phyloP scores from a whole-genome alignment of 1,140 invertebrate species.

The Probaryconus sp. region DNA sequence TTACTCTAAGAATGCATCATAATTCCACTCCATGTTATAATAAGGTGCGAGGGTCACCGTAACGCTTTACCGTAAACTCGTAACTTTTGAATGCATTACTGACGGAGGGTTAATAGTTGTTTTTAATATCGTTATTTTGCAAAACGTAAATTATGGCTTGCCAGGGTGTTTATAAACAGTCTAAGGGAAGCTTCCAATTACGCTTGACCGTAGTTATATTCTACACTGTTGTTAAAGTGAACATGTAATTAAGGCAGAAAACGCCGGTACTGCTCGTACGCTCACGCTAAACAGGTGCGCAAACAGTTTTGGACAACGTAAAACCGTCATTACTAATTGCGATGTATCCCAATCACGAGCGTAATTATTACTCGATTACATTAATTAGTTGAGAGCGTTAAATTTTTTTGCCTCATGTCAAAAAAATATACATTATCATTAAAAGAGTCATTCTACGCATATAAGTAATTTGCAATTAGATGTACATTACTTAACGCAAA shows the following conservation, averaged over 20 bases:
- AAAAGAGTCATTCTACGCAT: background rate
- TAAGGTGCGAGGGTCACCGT: too few relatives aligned
- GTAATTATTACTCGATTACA: slow-evolving; percentile 8
- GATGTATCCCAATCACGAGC: slow-evolving; percentile 15
- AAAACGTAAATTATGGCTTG: slow-evolving; percentile 28
- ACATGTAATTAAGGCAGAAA: slow-evolving; percentile 45
- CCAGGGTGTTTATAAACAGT: slow-evolving; percentile 28
- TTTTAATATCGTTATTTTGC: slow-evolving; percentile 11
- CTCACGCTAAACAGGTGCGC: slow-evolving; percentile 26
- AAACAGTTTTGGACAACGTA: slow-evolving; percentile 23
- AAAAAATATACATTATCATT: background rate
- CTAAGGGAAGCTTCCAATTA: slow-evolving; percentile 46
- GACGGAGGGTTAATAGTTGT: background rate
- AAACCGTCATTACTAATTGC: slow-evolving; percentile 33
- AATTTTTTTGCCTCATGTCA: too few relatives aligned
- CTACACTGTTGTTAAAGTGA: slow-evolving; percentile 4
- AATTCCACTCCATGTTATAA: too few relatives aligned
- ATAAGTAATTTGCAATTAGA: background rate
- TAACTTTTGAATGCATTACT: too few relatives aligned
- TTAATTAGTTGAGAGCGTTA: slow-evolving; percentile 10
- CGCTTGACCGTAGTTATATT: slow-evolving; percentile 37
- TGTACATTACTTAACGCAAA: background rate
- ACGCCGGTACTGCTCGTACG: slow-evolving; percentile 18
- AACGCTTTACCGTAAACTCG: too few relatives aligned
- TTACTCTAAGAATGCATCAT: too few relatives aligned